Evolutionary conservation across 1,140 invertebrate genomes (phyloP).

Genomic region (Plodia interpunctella): DNA sequence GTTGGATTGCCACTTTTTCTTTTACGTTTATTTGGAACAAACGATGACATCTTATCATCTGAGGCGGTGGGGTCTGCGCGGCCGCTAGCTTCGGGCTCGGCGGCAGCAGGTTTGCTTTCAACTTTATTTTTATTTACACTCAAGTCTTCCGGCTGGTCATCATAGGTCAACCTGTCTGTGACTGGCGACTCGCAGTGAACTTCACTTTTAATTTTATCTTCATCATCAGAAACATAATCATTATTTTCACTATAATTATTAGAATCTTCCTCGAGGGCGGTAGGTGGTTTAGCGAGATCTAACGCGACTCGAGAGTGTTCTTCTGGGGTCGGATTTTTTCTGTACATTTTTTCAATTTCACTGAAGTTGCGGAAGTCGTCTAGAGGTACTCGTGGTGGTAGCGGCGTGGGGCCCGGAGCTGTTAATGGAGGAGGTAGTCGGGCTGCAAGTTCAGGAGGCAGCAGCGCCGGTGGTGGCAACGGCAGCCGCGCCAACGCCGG

Average conservation of each 20-base stretch:
- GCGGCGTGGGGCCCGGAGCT: slow-evolving; percentile 80
- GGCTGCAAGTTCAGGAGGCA: slow-evolving; percentile 74
- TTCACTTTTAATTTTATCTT: slow-evolving; percentile 47
- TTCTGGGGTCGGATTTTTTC: slow-evolving; percentile 60
- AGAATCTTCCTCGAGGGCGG: slow-evolving; percentile 46
- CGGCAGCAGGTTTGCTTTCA: slow-evolving; percentile 59
- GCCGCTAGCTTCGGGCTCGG: slow-evolving; percentile 53
- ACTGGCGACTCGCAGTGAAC: slow-evolving; percentile 31
- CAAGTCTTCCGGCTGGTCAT: slow-evolving; percentile 82
- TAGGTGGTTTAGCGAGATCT: slow-evolving; percentile 51
- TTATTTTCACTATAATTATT: slow-evolving; percentile 59
- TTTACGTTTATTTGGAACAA: slow-evolving; percentile 82
- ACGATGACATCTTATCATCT: slow-evolving; percentile 62
- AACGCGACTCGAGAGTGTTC: slow-evolving; percentile 48
- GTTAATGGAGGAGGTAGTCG: slow-evolving; percentile 79
- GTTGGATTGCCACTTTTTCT: slow-evolving; percentile 94
- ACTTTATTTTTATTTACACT: slow-evolving; percentile 81
- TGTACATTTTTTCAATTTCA: slow-evolving; percentile 76
- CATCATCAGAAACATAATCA: slow-evolving; percentile 67
- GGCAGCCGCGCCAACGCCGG: slow-evolving; percentile 78
- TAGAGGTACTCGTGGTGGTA: slow-evolving; percentile 75
- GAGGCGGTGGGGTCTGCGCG: slow-evolving; percentile 63
- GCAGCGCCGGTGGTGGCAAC: slow-evolving; percentile 54
- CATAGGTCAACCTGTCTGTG: slow-evolving; percentile 52
- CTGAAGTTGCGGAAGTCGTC: slow-evolving; percentile 75